A percentile compares a stretch with the other conserved stretches of the same genome.
These are phyloP conservation scores for Lasioglossum albipes DNA, from an alignment of 1,140 invertebrate genomes.

Conservation along the genomic window DNA sequence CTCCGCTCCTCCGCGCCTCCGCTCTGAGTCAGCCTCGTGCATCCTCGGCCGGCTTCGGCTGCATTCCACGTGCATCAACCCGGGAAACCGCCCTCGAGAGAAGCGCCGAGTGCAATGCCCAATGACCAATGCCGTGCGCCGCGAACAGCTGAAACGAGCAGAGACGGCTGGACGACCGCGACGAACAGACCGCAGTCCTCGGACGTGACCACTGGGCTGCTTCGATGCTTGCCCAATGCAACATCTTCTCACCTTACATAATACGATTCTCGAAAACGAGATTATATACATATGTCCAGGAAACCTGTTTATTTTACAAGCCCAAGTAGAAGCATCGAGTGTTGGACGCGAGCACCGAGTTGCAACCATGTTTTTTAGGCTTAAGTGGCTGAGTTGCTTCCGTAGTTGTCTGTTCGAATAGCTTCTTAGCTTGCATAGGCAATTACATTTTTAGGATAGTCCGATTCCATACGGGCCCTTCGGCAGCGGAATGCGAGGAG, in stretches of 20 bases:
- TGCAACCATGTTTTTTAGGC: too few species aligned
- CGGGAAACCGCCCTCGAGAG: conserved; percentile 70
- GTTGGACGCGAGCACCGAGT: too few species aligned
- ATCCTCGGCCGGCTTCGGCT: conserved; percentile 66
- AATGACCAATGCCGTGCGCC: conserved; percentile 68
- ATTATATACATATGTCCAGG: too few species aligned
- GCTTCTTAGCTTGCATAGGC: too few species aligned
- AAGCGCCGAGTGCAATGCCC: conserved; percentile 73
- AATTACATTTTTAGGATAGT: too few species aligned
- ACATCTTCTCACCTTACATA: too few species aligned
- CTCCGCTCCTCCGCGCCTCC: conserved; percentile 10
- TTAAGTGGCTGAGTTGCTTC: too few species aligned
- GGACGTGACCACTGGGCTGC: not conserved
- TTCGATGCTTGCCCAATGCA: not conserved
- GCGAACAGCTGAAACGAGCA: conserved; percentile 56
- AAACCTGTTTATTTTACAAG: too few species aligned
- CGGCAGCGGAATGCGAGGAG: not conserved
- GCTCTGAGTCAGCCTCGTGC: conserved; percentile 56
- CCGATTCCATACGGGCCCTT: not conserved
- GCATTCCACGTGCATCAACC: conserved; percentile 76
- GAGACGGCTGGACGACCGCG: conserved; percentile 27
- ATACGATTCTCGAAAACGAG: too few species aligned
- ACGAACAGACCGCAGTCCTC: not conserved
- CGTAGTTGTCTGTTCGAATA: too few species aligned
- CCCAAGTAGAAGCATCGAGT: too few species aligned